phyloP scores from a whole-genome alignment of 2,797 vertebrate species.

The Prionace glauca region DNA sequence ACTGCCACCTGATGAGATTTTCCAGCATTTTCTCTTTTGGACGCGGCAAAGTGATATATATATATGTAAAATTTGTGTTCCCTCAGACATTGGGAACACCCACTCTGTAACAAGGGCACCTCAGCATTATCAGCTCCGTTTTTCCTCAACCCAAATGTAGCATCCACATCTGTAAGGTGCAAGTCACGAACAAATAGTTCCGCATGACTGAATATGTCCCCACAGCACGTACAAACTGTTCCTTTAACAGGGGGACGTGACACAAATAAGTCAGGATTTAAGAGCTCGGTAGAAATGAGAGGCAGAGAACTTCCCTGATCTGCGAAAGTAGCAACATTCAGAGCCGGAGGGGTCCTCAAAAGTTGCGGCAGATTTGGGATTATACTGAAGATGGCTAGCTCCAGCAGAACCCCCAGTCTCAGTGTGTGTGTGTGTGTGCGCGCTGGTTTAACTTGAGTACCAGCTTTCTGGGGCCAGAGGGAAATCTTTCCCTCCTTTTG shows the following conservation, averaged over 20 bases:
- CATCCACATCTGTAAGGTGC: too few relatives aligned
- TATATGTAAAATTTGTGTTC: background rate
- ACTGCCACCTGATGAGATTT: too few relatives aligned
- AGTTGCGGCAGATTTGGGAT: background rate
- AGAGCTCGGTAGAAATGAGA: background rate
- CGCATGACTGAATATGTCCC: background rate
- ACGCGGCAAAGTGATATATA: too few relatives aligned
- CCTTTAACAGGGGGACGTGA: background rate
- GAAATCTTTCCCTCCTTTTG: background rate
- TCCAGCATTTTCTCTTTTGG: too few relatives aligned
- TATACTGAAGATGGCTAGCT: background rate
- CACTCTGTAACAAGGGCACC: background rate
- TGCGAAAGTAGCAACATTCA: background rate
- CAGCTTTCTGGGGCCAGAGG: too few relatives aligned
- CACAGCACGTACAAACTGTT: too few relatives aligned
- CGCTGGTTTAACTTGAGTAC: background rate
- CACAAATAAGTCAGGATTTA: background rate
- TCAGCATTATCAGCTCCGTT: background rate
- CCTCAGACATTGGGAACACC: background rate
- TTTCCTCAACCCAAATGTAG: background rate
- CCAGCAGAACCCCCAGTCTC: background rate
- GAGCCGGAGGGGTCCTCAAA: too few relatives aligned
- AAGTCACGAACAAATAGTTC: background rate
- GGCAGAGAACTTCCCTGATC: background rate
- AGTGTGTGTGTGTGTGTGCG: background rate